Evolutionary conservation across 2,888 invertebrate genomes (phyloP).

Genomic region (Lagria hirta): DNA sequence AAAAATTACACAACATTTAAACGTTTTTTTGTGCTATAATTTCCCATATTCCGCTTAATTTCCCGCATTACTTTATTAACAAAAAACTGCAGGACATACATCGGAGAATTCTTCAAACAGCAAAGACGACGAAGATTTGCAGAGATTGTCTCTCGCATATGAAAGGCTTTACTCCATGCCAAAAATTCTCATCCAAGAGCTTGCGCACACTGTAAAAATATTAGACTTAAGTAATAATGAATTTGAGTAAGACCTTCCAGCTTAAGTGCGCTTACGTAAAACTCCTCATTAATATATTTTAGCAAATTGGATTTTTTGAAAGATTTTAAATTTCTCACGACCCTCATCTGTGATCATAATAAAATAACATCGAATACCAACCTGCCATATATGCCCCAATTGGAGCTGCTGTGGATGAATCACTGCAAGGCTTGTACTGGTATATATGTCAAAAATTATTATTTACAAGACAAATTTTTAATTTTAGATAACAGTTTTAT

Average conservation of each 20-base stretch:
- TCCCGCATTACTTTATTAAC: too few relatives aligned
- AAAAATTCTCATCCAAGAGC: constrained; percentile 63
- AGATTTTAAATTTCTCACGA: constrained; percentile 71
- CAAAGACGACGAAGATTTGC: constrained; percentile 59
- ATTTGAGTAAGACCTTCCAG: constrained; percentile 60
- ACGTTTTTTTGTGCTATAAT: too few relatives aligned
- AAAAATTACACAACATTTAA: too few relatives aligned
- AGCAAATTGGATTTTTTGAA: constrained; percentile 74
- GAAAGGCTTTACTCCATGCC: constrained; percentile 69
- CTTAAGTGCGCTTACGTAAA: constrained; percentile 8
- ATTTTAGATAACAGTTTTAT: constrained; percentile 49
- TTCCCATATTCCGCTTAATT: too few relatives aligned
- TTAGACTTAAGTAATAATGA: constrained; percentile 74
- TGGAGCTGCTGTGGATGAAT: constrained; percentile 77
- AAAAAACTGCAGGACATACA: too few relatives aligned
- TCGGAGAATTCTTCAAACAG: constrained; percentile 2
- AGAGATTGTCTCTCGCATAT: constrained; percentile 68
- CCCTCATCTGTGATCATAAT: constrained; percentile 81
- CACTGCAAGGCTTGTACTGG: constrained; percentile 63
- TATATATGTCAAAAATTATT: constrained; percentile 3
- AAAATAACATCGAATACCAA: constrained; percentile 67
- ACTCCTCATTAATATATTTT: constrained; percentile 46
- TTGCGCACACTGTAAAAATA: constrained; percentile 62
- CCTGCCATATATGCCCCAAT: constrained; percentile 70
- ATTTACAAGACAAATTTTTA: constrained; percentile 2